Conservation (phyloP, 2,797 vertebrate genomes). For the Lutra lutra region DNA sequence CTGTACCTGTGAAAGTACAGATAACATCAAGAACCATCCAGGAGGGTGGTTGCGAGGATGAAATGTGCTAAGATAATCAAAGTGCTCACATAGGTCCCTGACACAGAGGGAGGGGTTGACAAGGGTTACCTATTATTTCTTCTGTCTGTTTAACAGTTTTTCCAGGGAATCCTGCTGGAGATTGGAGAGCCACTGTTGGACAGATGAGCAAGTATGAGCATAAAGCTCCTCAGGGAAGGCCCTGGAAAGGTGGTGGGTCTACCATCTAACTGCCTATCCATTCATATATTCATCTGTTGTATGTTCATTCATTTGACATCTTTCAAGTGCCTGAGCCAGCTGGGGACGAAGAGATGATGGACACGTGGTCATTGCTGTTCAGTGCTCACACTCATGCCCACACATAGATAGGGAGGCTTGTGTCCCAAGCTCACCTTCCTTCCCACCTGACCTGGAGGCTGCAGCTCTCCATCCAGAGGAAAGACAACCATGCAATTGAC, state of each 20-base stretch:
- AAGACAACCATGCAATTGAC: background rate
- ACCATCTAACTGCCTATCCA: fast-evolving
- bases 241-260: background rate
- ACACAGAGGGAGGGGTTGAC: background rate
- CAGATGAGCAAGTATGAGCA: fast-evolving
- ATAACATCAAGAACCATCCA: background rate
- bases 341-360: background rate
- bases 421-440: background rate
- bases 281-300: background rate
- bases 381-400: background rate
- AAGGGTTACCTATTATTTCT: background rate
- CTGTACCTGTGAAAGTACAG: background rate
- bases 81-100: background rate
- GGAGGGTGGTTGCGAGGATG: background rate
- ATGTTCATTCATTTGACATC: background rate
- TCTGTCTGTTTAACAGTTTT: background rate
- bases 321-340: background rate
- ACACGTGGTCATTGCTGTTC: background rate
- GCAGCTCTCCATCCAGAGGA: background rate
- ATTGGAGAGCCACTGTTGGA: background rate
- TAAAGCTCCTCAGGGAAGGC: background rate
- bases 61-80: background rate
- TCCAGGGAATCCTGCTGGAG: background rate
- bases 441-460: background rate
- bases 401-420: background rate